Percentiles rank a stretch among this genome's conserved stretches.
Evolutionary conservation across 2,888 invertebrate genomes (phyloP).

Genomic region (Colletes collaris): DNA sequence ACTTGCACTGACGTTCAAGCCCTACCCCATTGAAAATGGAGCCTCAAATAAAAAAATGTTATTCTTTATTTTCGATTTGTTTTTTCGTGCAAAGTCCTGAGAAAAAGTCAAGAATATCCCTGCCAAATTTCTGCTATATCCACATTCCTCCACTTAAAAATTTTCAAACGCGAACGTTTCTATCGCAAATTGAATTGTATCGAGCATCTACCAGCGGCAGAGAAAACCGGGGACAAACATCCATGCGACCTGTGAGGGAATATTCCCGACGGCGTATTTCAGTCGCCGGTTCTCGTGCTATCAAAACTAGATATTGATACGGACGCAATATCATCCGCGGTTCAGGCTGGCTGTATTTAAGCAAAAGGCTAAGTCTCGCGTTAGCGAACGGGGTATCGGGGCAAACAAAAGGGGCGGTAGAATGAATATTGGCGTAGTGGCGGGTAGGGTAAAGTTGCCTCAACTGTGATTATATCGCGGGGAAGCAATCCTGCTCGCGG

Average conservation of each 20-base stretch:
- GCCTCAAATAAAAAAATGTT: too few species aligned
- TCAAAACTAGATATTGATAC: conserved; percentile 48
- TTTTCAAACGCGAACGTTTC: neutral
- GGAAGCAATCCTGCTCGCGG: conserved; percentile 25
- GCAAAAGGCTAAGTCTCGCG: conserved; percentile 13
- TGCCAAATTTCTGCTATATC: neutral
- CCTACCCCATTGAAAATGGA: too few species aligned
- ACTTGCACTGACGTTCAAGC: too few species aligned
- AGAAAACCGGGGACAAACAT: conserved; percentile 36
- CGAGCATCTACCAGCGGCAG: neutral
- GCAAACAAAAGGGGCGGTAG: conserved; percentile 28
- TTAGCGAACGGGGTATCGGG: conserved; percentile 11
- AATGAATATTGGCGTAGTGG: conserved; percentile 47
- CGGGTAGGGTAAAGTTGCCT: conserved; percentile 62
- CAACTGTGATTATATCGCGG: conserved; percentile 69
- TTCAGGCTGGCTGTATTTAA: conserved; percentile 4
- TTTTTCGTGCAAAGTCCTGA: too few species aligned
- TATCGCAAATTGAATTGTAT: neutral
- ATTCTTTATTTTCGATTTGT: too few species aligned
- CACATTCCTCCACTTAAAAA: neutral
- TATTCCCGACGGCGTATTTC: conserved; percentile 21
- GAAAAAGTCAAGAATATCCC: too few species aligned
- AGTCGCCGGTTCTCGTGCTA: conserved; percentile 4
- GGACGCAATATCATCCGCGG: conserved; percentile 66
- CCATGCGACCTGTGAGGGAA: conserved; percentile 6